phyloP scores from a whole-genome alignment of 2,113 vertebrate species.

The Lutjanus erythropterus region DNA sequence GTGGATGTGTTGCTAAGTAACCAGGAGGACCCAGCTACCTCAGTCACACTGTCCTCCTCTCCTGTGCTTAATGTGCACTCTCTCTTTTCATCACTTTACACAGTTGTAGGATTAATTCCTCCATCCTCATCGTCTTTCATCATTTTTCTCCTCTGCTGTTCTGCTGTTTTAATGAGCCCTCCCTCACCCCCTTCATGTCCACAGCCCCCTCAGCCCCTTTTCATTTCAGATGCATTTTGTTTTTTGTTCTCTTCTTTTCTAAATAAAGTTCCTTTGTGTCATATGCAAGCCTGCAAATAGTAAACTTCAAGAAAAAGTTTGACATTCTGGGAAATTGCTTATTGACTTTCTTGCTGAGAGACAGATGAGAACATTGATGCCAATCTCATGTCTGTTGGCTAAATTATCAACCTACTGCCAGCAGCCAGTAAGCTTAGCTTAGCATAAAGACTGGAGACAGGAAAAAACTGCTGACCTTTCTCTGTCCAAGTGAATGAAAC shows the following conservation, averaged over 20 bases:
- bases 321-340: background rate
- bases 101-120: constrained; percentile 14
- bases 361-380: background rate
- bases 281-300: background rate
- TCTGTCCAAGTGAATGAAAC: no score
- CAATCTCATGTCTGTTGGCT: no score
- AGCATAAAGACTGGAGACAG: no score
- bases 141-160: constrained; percentile 3
- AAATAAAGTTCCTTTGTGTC: background rate
- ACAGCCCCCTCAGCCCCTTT: background rate
- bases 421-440: no score
- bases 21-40: constrained; percentile 72
- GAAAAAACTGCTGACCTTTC: no score
- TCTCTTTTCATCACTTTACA: constrained; percentile 17
- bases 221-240: background rate
- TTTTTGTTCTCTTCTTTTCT: background rate
- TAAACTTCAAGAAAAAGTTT: background rate
- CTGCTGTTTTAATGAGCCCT: constrained; percentile 14
- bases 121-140: constrained; percentile 12
- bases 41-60: constrained; percentile 41
- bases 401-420: no score
- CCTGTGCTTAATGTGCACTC: background rate
- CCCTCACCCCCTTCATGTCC: background rate
- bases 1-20: constrained; percentile 83
- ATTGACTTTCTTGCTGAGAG: background rate